These are phyloP conservation scores for Dicerorhinus sumatrensis DNA, from an alignment of 2,113 vertebrate species.

Conservation along the genomic window DNA sequence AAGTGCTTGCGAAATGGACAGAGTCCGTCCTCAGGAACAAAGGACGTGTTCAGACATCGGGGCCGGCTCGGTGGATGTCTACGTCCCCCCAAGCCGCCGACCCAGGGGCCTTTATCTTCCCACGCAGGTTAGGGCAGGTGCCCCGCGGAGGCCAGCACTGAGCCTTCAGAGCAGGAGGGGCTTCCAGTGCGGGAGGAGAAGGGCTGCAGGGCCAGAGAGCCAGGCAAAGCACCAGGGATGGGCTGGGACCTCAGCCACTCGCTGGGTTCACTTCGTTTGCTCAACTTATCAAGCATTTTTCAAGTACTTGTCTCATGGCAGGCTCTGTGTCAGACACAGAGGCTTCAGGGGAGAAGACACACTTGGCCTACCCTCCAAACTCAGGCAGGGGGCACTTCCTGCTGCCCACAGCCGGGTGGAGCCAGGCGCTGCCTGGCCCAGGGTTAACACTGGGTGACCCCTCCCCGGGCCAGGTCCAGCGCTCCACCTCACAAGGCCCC, in stretches of 20 bases:
- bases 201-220: neutral
- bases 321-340: neutral
- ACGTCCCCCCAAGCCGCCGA: neutral
- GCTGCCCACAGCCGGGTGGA: neutral
- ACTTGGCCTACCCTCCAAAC: neutral
- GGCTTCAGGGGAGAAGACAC: neutral
- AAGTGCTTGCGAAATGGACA: neutral
- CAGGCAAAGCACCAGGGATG: too few species aligned
- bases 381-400: neutral
- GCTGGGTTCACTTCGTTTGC: neutral
- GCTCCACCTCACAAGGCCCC: neutral
- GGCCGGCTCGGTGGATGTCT: neutral
- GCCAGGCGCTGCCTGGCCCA: accelerated
- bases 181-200: neutral
- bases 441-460: neutral
- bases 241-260: neutral
- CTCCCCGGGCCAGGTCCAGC: neutral
- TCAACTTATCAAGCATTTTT: neutral
- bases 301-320: neutral
- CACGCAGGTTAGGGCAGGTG: neutral
- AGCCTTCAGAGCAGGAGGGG: neutral
- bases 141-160: neutral
- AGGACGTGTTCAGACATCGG: neutral
- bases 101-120: neutral
- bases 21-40: neutral